Evolutionary conservation across 2,113 vertebrate species (phyloP).

Genomic region (Megalops atlanticus): DNA sequence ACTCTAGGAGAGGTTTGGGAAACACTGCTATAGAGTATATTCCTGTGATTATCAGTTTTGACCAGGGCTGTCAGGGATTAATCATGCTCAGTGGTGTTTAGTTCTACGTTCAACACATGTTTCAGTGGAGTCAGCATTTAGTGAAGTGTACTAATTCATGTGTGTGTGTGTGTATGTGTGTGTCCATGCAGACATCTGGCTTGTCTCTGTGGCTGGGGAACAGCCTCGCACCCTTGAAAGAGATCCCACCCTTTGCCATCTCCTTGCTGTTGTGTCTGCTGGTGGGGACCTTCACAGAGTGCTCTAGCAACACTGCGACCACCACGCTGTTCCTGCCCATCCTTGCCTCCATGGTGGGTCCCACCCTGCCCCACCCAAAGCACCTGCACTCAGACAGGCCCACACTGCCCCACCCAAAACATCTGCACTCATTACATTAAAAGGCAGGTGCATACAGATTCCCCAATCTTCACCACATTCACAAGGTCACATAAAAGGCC

Average conservation of each 20-base stretch:
- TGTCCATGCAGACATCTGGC: constrained; percentile 68
- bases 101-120: too few relatives aligned
- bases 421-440: too few relatives aligned
- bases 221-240: constrained; percentile 68
- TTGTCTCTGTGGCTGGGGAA: constrained; percentile 73
- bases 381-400: background rate
- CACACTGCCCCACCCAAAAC: background rate
- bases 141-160: too few relatives aligned
- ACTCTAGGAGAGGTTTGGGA: too few relatives aligned
- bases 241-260: constrained; percentile 61
- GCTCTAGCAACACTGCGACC: constrained; percentile 79
- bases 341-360: constrained; percentile 81
- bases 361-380: background rate
- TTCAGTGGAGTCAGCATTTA: too few relatives aligned
- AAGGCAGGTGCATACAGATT: too few relatives aligned
- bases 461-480: constrained; percentile 2
- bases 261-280: constrained; percentile 68
- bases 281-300: constrained; percentile 76
- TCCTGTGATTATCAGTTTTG: too few relatives aligned
- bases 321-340: constrained; percentile 81
- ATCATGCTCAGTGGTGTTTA: background rate
- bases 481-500: background rate
- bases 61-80: background rate
- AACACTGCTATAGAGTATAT: too few relatives aligned
- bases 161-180: background rate